A percentile compares a stretch with the other conserved stretches of the same genome.
Conservation (phyloP, 2,113 vertebrate species). For the Leucosticte australis region DNA sequence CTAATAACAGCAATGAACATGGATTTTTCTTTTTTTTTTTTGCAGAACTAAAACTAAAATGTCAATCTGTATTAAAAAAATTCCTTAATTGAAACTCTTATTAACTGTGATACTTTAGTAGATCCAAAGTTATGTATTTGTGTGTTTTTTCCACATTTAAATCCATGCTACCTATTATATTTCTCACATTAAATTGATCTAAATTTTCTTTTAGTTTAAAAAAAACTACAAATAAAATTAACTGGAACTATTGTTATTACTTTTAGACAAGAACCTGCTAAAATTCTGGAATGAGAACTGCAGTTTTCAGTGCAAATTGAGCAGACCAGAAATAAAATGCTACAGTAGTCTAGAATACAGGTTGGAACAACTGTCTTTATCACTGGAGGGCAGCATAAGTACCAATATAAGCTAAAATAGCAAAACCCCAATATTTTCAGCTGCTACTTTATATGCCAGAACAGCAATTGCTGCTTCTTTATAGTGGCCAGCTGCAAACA, state of each 20-base stretch:
- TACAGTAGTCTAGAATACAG: background rate
- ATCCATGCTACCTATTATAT: background rate
- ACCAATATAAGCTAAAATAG: background rate
- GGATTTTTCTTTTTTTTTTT: background rate
- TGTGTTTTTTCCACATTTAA: background rate
- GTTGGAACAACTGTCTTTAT: background rate
- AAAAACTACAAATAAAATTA: background rate
- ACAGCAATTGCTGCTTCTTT: background rate
- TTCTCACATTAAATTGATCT: background rate
- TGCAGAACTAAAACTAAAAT: background rate
- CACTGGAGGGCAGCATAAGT: constrained; percentile 39
- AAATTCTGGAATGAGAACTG: background rate
- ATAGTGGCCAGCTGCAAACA: background rate
- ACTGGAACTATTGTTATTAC: background rate
- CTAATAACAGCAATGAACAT: background rate
- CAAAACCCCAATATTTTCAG: background rate
- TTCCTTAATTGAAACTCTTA: background rate
- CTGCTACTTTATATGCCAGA: background rate
- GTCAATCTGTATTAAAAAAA: background rate
- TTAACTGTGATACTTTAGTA: background rate
- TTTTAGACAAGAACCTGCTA: background rate
- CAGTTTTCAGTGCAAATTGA: background rate
- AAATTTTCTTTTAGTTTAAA: background rate
- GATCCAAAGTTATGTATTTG: background rate
- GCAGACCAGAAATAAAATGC: background rate